Evolutionary conservation across 2,113 vertebrate genomes (phyloP).

Genomic region (Brienomyrus brachyistius): DNA sequence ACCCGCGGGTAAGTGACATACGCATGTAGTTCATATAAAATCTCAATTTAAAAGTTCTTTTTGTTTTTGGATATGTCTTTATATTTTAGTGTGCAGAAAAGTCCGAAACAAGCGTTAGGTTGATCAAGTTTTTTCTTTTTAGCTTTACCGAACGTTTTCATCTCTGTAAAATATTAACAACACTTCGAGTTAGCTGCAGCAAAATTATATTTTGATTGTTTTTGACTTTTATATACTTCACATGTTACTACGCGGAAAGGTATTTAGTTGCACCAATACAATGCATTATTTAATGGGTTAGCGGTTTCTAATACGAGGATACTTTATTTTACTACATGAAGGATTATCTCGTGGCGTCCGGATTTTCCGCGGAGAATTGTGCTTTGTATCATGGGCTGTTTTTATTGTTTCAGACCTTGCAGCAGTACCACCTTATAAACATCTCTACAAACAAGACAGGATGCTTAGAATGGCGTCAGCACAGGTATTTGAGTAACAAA

Average conservation of each 20-base stretch:
- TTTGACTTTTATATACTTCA: background rate
- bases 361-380: background rate
- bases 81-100: background rate
- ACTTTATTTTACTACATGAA: background rate
- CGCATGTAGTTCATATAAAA: background rate
- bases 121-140: background rate
- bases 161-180: background rate
- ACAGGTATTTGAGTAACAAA: constrained; percentile 42
- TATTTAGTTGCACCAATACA: background rate
- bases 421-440: background rate
- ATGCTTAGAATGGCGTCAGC: constrained; percentile 56
- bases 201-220: background rate
- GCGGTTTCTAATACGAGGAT: background rate
- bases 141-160: background rate
- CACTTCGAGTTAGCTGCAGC: background rate
- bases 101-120: background rate
- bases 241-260: background rate
- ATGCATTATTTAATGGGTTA: background rate
- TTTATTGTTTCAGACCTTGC: background rate
- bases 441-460: constrained; percentile 14
- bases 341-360: background rate
- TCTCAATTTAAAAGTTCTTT: constrained; percentile 23
- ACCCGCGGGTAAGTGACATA: constrained; percentile 9
- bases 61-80: background rate
- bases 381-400: background rate